Evolutionary conservation across 2,888 invertebrate species (phyloP), one percentile per base, ranked within the genome.

Genomic region (Notodonta dromedarius): DNA sequence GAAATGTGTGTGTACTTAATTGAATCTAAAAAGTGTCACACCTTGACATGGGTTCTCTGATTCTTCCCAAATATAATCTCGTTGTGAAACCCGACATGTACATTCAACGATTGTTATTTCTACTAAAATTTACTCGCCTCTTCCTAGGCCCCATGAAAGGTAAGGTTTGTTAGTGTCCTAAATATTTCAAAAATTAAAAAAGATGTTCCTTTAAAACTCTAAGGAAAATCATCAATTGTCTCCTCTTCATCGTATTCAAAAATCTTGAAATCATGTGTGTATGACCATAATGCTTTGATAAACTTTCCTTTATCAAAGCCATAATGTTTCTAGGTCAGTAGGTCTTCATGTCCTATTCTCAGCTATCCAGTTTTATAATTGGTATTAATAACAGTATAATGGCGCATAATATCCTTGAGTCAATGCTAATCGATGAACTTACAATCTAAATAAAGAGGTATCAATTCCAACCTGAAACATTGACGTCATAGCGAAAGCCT

Each of bases 401-500:
- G 6, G 48, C 16, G 42, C 53, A 12, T 0, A 50, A 56, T 53
- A 51, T 60, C 40, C 58, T 52, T 24, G 13, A 59, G 4, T n/a
- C 13, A 7, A 7, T n/a, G n/a, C 51, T 42, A 56, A 44, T 55
- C 24, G 12, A 51, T 54, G 50, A 60, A 53, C 62, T 53, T 66
- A 62, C 50, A 24, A 13, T 50, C 46, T 58, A 39, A 40, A 11
- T 3, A 56, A 62, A 70, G 79, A 69, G 63, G 70, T 63, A 65
- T 58, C 7, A 59, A 70, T 73, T 74, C 62, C 73, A 62, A 53
- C 58, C 51, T 59, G 52, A 59, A 46, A 57, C 56, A 52, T 67
- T 79, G 77, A 80, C 76, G 77, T 80, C 76, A 81, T 59, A 59
- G 62, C 57, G 53, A 65, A 54, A 71, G 66, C 76, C 76, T 77